These are phyloP conservation scores for Lamprologus sp. DNA, from an alignment of 2,113 vertebrate genomes.

Conservation along the genomic window DNA sequence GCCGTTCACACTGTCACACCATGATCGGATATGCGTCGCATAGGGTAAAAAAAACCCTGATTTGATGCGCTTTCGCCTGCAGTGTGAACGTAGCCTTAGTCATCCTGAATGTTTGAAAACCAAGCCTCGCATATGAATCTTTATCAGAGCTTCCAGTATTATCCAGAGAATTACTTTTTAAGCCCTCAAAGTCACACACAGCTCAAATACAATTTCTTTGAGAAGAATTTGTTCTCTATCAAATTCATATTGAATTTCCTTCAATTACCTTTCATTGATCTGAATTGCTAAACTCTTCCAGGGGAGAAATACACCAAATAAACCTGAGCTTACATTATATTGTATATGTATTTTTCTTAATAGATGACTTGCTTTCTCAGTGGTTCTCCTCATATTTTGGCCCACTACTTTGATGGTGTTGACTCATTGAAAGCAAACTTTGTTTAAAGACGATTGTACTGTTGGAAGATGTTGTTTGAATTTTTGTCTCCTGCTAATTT, in stretches of 20 bases:
- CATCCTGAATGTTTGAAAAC: background rate
- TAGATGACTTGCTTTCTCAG: background rate
- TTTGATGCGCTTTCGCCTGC: rapidly evolving
- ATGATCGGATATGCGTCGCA: too few relatives aligned
- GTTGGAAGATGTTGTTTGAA: background rate
- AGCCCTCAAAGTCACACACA: rapidly evolving
- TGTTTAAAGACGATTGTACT: background rate
- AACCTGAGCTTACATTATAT: background rate
- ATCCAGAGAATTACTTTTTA: background rate
- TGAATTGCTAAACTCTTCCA: background rate
- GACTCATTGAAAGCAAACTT: background rate
- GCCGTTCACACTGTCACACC: rapidly evolving
- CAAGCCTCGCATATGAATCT: background rate
- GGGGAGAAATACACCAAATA: rapidly evolving
- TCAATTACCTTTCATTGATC: background rate
- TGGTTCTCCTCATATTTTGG: background rate
- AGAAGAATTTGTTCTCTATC: background rate
- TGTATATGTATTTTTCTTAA: background rate
- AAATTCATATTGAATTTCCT: background rate
- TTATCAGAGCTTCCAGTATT: background rate
- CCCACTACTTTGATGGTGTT: background rate
- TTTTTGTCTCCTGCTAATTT: background rate
- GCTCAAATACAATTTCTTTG: background rate
- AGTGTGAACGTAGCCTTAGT: background rate
- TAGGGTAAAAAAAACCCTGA: rapidly evolving